Conservation (phyloP, 2,113 vertebrate genomes). For the Osmerus mordax region DNA sequence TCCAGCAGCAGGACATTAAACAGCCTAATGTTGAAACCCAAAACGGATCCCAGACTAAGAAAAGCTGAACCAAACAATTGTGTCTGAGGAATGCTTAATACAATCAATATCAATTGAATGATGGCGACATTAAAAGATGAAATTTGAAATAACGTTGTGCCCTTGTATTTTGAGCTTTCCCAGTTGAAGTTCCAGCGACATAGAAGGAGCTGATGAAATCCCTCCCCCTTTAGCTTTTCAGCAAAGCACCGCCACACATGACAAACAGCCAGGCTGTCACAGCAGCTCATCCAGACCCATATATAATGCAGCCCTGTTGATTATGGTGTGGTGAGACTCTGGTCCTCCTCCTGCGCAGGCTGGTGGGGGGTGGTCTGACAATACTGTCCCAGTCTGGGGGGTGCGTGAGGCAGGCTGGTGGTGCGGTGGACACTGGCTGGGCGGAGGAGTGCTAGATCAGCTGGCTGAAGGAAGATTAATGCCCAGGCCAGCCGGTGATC, state of each 20-base stretch:
- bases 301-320: background rate
- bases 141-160: too few relatives aligned
- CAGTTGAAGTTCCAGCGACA: background rate
- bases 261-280: background rate
- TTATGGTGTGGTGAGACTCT: background rate
- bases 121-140: too few relatives aligned
- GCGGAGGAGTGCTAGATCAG: background rate
- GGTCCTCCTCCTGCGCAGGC: background rate
- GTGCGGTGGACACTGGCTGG: background rate
- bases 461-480: constrained; percentile 7
- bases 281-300: constrained; percentile 1
- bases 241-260: background rate
- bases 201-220: background rate
- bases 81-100: too few relatives aligned
- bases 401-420: background rate
- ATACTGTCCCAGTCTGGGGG: background rate
- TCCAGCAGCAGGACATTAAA: too few relatives aligned
- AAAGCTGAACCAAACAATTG: too few relatives aligned
- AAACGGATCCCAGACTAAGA: too few relatives aligned
- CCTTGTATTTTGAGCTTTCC: too few relatives aligned
- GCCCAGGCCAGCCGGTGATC: constrained; percentile 18
- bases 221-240: background rate
- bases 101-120: too few relatives aligned
- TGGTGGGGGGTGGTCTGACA: background rate
- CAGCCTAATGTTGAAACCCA: too few relatives aligned